A percentile compares a stretch with the other conserved stretches of the same genome.
phyloP scores from a whole-genome alignment of 2,888 invertebrate species.

The Torymus aiolomorphi region DNA sequence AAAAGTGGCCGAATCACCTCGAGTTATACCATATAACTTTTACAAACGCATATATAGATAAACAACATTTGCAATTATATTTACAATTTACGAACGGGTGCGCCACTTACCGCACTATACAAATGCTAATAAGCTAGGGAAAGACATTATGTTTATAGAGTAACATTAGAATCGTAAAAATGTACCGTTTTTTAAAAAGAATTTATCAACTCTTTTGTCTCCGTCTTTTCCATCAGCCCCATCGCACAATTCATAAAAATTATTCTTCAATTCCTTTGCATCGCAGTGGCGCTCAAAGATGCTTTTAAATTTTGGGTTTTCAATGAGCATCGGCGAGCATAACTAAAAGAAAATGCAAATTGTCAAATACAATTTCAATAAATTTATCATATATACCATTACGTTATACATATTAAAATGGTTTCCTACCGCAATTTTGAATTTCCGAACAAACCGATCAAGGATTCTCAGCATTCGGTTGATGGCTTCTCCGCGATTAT shows the following conservation, averaged over 20 bases:
- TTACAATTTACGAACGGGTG: too few relatives aligned
- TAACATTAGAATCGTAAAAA: not conserved
- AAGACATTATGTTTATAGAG: too few relatives aligned
- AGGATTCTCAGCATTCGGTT: constrained; percentile 52
- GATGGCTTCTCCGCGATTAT: constrained; percentile 49
- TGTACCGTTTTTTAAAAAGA: not conserved
- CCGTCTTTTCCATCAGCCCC: not conserved
- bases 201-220: not conserved
- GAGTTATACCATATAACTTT: too few relatives aligned
- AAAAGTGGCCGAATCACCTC: too few relatives aligned
- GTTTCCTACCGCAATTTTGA: constrained; percentile 54
- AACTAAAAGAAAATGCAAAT: constrained; percentile 31
- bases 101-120: too few relatives aligned
- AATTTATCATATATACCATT: too few relatives aligned
- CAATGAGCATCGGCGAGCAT: constrained; percentile 38
- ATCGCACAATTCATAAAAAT: constrained; percentile 7
- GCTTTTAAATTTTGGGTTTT: constrained; percentile 12
- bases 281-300: not conserved
- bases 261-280: too few relatives aligned
- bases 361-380: not conserved
- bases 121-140: too few relatives aligned
- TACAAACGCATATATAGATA: too few relatives aligned
- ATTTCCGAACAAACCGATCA: constrained; percentile 39
- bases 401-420: not conserved
- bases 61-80: too few relatives aligned